These are phyloP conservation scores for Lampropteryx suffumata DNA, from an alignment of 2,888 invertebrate genomes.

Conservation along the genomic window DNA sequence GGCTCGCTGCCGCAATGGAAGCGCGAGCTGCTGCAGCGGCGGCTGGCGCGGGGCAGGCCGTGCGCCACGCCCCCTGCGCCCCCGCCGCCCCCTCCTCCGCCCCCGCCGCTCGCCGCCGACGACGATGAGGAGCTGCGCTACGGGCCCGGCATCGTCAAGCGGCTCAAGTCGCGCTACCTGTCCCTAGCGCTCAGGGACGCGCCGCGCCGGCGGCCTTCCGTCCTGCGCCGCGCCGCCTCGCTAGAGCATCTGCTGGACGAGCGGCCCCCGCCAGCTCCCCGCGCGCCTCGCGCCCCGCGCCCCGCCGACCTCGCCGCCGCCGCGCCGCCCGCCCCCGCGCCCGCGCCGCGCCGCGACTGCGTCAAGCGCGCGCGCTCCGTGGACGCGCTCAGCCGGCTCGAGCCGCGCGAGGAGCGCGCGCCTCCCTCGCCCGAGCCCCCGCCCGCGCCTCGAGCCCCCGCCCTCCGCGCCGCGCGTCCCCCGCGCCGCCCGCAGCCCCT, in stretches of 20 bases:
- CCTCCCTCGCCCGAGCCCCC: slow-evolving; percentile 79
- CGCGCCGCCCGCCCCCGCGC: slow-evolving; percentile 36
- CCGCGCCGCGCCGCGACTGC: slow-evolving; percentile 76
- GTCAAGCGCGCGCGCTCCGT: slow-evolving; percentile 94
- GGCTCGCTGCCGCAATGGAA: slow-evolving; percentile 90
- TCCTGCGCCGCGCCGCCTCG: slow-evolving; percentile 91
- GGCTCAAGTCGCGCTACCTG: slow-evolving; percentile 92
- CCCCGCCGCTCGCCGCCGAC: slow-evolving; percentile 55
- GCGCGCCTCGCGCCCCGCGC: slow-evolving; percentile 42
- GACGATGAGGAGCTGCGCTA: slow-evolving; percentile 91
- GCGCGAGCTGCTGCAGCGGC: slow-evolving; percentile 90
- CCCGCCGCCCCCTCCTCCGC: slow-evolving; percentile 51
- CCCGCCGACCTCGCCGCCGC: slow-evolving; percentile 50
- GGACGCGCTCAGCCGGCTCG: slow-evolving; percentile 89
- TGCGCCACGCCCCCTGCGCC: slow-evolving; percentile 42
- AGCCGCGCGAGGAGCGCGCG: slow-evolving; percentile 83
- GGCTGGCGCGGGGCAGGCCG: slow-evolving; percentile 75
- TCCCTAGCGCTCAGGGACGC: slow-evolving; percentile 92
- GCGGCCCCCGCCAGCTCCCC: slow-evolving; percentile 56
- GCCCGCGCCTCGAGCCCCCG: slow-evolving; percentile 57
- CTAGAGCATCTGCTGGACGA: slow-evolving; percentile 93
- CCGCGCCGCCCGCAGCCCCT: slow-evolving; percentile 75
- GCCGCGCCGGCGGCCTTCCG: slow-evolving; percentile 85
- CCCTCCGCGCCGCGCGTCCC: slow-evolving; percentile 77
- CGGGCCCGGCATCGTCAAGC: slow-evolving; percentile 95